Base-by-base conservation (phyloP, 2,797 vertebrate genomes). In the Gobio occitaniae region DNA sequence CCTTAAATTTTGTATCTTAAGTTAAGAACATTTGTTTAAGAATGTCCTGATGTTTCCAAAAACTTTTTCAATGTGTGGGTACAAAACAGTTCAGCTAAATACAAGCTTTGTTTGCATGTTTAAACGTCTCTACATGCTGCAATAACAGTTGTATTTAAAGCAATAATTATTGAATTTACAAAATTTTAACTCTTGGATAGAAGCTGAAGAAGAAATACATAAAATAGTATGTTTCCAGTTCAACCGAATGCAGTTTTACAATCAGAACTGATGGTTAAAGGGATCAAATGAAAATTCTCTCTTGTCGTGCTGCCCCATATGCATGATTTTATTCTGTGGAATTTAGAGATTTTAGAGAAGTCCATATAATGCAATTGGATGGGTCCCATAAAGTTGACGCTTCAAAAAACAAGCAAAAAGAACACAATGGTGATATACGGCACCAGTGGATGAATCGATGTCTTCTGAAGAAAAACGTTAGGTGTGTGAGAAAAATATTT, bases 71-170 rank as follows among this genome's bases (percentile, higher is more conserved):
- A 36, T 50, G 13, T 70, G 76, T 71, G 16, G 38, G 65, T 78
- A 50, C n/a, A 52, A 32, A n/a, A 71, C 69, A 69, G 17, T 78
- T 69, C 59, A 71, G 66, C 68, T 70, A 84, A 52, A 54, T 61
- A 69, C n/a, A 78, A 83, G 25, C 44, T 80, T 65, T 87, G 65
- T 70, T 75, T 84, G 81, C 80, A 83, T 86, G 81, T 88, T 68
- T 83, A 32, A 50, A 61, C 29, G 78, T 71, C 69, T 84, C 59
- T 82, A 86, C 75, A 83, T 85, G 75, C 75, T 82, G 87, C 85
- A 88, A 86, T 88, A 86, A 86, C 47, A 71, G 56, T 82, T 87
- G 75, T 89, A 89, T 80, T 76, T 48, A 80, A 85, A 85, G 86
- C 88, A 89, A 89, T 89, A 87, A 88, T 52, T 41, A 44, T 8